These are phyloP conservation scores for Agrotis exclamationis DNA, from an alignment of 2,888 invertebrate species.

Conservation along the genomic window DNA sequence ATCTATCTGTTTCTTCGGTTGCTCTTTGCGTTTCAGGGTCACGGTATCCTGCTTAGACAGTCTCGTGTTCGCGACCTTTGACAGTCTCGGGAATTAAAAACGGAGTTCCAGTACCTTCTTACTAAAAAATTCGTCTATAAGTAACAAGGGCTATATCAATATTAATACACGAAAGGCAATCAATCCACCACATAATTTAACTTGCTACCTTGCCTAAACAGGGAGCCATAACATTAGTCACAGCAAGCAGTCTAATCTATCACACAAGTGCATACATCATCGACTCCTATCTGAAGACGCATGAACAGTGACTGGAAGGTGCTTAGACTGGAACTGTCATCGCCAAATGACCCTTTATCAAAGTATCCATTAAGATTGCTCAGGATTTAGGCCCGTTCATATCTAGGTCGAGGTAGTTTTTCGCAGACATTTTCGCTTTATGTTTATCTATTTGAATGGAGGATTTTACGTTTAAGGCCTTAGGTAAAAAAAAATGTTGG, in stretches of 20 bases:
- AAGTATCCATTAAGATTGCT: conserved; percentile 41
- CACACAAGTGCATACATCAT: conserved; percentile 55
- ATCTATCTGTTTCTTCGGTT: too few species aligned
- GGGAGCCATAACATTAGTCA: conserved; percentile 48
- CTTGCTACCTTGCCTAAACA: conserved; percentile 27
- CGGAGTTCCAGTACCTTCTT: too few species aligned
- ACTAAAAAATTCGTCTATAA: too few species aligned
- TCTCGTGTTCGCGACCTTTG: too few species aligned
- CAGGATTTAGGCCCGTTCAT: conserved; percentile 20
- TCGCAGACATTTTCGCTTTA: background rate
- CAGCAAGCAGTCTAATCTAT: conserved; percentile 46
- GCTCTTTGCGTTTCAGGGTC: too few species aligned
- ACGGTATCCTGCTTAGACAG: too few species aligned
- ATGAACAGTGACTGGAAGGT: conserved; percentile 34
- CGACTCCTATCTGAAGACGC: conserved; percentile 50
- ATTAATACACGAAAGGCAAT: conserved; percentile 15
- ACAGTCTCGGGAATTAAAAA: too few species aligned
- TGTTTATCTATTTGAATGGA: background rate
- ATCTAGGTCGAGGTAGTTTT: conserved; percentile 5
- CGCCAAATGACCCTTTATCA: conserved; percentile 49
- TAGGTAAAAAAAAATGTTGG: too few species aligned
- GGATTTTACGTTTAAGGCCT: background rate
- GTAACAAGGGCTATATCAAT: background rate
- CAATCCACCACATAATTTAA: conserved; percentile 37
- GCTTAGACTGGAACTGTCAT: conserved; percentile 47